A percentile compares a stretch with the other conserved stretches of the same genome.
These are phyloP conservation scores for Helicoverpa zea DNA, from an alignment of 1,140 invertebrate species.

Conservation along the genomic window DNA sequence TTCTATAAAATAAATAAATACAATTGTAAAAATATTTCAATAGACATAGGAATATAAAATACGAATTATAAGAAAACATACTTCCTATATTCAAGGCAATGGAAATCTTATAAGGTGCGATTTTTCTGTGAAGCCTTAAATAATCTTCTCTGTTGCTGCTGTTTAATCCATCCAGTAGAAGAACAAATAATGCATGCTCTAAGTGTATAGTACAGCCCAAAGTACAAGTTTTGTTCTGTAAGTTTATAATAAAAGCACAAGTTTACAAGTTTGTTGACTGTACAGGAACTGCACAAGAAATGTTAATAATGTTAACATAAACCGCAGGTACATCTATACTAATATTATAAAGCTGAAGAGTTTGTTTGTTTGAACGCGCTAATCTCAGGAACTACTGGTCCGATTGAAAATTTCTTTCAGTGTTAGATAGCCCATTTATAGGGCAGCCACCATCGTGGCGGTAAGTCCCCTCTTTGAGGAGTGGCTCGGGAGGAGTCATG, in stretches of 20 bases:
- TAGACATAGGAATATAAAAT: not conserved
- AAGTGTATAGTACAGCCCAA: conserved; percentile 87
- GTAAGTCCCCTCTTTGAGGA: no score
- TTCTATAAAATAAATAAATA: not conserved
- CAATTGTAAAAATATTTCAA: not conserved
- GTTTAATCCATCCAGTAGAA: conserved; percentile 88
- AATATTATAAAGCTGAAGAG: no score
- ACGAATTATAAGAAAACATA: conserved; percentile 61
- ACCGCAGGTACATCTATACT: no score
- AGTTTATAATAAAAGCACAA: not conserved
- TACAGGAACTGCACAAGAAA: no score
- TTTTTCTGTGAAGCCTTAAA: conserved; percentile 90
- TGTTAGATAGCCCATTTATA: no score
- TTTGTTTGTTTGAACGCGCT: no score
- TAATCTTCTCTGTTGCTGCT: conserved; percentile 72
- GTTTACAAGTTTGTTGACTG: no score
- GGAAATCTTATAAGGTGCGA: conserved; percentile 92
- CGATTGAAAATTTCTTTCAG: no score
- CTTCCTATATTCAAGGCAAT: conserved; percentile 82
- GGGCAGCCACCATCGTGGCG: no score
- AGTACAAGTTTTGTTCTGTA: conserved; percentile 62
- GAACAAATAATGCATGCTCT: conserved; percentile 88
- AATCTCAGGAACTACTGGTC: no score
- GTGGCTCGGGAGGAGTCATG: no score
- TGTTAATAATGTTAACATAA: no score